These are phyloP conservation scores for Nysson spinosus DNA, from an alignment of 2,888 invertebrate genomes.

Conservation along the genomic window DNA sequence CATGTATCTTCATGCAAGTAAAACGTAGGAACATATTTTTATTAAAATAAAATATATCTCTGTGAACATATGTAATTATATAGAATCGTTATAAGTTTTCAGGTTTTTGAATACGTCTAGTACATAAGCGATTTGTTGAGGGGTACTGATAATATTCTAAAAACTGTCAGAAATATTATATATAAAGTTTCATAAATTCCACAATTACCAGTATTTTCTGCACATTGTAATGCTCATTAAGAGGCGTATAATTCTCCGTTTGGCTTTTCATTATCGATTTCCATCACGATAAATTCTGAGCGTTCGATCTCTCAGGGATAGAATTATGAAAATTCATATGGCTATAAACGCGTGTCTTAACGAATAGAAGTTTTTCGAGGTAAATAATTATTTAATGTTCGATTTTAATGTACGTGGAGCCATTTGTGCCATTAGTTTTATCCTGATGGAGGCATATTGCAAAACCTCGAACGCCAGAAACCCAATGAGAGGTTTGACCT, in stretches of 20 bases:
- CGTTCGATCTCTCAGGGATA: neutral
- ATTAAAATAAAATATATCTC: no score
- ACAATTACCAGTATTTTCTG: neutral
- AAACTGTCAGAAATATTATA: neutral
- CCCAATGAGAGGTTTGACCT: conserved; percentile 34
- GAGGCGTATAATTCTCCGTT: neutral
- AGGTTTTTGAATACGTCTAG: no score
- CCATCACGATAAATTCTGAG: neutral
- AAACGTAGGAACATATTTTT: no score
- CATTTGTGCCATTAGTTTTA: conserved; percentile 9
- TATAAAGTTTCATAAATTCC: neutral
- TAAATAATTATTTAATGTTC: neutral
- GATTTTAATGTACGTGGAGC: neutral
- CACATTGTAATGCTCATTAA: neutral
- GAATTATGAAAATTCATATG: neutral
- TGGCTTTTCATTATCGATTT: neutral
- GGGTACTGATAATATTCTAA: neutral
- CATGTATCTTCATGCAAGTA: no score
- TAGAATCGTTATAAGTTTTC: no score
- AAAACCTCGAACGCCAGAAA: neutral
- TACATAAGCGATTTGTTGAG: neutral
- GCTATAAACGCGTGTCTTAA: neutral
- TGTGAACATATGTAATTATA: no score
- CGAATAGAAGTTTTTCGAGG: no score
- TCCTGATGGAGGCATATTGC: neutral